Evolutionary conservation across 2,888 invertebrate genomes (phyloP).

Genomic region (Harpalus rubripes): DNA sequence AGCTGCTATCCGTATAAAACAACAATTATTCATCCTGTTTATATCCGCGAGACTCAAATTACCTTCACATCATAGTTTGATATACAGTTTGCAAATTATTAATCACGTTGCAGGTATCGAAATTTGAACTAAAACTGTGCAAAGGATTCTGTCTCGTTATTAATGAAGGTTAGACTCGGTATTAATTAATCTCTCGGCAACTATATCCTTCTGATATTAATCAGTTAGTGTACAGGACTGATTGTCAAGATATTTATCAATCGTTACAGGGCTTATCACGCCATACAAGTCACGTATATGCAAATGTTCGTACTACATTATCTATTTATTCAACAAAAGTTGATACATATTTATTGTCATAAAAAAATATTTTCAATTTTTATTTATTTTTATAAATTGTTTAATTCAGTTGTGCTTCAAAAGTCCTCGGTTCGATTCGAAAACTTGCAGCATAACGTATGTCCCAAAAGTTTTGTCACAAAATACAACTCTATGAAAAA

Average conservation of each 20-base stretch:
- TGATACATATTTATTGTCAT: too few relatives aligned
- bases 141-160: constrained; percentile 72
- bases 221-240: constrained; percentile 70
- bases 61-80: constrained; percentile 62
- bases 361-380: too few relatives aligned
- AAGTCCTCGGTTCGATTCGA: too few relatives aligned
- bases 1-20: constrained; percentile 42
- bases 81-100: constrained; percentile 61
- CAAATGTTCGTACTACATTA: background rate
- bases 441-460: too few relatives aligned
- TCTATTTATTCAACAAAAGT: background rate
- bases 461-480: too few relatives aligned
- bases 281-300: background rate
- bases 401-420: too few relatives aligned
- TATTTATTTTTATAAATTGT: too few relatives aligned
- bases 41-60: constrained; percentile 51
- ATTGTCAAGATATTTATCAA: constrained; percentile 36
- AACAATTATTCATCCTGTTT: constrained; percentile 53
- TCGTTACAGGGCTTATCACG: constrained; percentile 25
- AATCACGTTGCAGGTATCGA: constrained; percentile 57
- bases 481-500: too few relatives aligned
- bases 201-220: constrained; percentile 77
- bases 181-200: constrained; percentile 78
- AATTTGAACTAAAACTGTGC: constrained; percentile 61
- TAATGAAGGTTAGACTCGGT: constrained; percentile 78